Evolutionary conservation across 2,113 vertebrate genomes (phyloP), one percentile per base, ranked within the genome.

Genomic region (Oncorhynchus mykiss): DNA sequence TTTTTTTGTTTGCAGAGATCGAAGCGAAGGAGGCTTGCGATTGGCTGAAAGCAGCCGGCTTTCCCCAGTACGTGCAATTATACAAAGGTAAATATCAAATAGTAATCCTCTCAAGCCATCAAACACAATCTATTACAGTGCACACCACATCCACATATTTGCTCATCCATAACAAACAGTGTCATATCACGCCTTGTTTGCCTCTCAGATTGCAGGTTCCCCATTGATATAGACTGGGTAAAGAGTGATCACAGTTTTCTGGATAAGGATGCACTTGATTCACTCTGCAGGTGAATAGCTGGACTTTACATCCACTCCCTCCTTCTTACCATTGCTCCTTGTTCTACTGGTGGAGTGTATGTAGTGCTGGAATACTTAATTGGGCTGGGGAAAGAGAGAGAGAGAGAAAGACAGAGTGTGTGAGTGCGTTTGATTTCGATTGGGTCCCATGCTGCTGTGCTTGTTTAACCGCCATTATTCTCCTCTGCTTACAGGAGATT

Each of bases 21-120:
- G 96, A 98, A 93, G 96, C 95, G 80, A 96, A 92, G 84, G 96
- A 95, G 92, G 95, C 95, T 78, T 96, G 96, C n/a, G 92, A 96
- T 84, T 98, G 97, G 96, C 94, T 97, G 83, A 91, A 80, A 85
- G 96, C 94, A 0, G 95, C 95, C 22, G 97, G 96, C 71, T 97
- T 98, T 62, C 95, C 96, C 78, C 95, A 97, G 84, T 98, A 98
- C 76, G 95, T 91, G 73, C 97, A 96, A 80, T 87, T 97, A 25
- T 98, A 95, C 87, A 94, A 93, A 94, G 96, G 97, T 97, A 95
- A 93, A 86, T 75, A 83, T 68, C 68, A 49, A 59, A n/a, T 62
- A 74, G 45, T 72, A 12, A 66, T 62, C 59, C 71, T 54, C 31
- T 51, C 18, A n/a, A 16, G 29, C 51, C 67, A 54, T 54, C 49